These are phyloP conservation scores for Tricholaema leucomelas DNA, from an alignment of 2,113 vertebrate species.

Conservation along the genomic window DNA sequence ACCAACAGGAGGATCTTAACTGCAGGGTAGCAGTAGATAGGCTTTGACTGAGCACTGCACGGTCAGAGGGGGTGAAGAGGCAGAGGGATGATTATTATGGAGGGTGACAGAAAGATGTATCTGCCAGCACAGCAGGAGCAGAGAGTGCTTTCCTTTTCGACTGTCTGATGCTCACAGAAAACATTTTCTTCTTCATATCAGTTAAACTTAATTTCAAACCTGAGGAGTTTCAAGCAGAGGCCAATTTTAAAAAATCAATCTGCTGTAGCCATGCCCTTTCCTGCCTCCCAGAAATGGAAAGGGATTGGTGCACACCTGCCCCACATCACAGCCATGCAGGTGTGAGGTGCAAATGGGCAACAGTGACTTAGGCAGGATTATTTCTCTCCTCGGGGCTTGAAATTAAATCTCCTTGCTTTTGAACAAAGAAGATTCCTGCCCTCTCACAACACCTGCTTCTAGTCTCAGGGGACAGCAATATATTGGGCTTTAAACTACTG, in stretches of 20 bases:
- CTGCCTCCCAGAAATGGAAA: neutral
- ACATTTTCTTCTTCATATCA: neutral
- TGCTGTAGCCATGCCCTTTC: neutral
- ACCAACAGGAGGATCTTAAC: neutral
- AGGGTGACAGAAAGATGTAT: neutral
- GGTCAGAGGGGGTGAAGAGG: neutral
- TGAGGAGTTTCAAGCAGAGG: slow-evolving; percentile 12
- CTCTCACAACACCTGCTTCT: neutral
- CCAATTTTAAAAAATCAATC: neutral
- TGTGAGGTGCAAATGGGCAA: neutral
- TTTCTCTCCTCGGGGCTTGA: neutral
- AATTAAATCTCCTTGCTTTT: neutral
- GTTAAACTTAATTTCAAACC: slow-evolving; percentile 16
- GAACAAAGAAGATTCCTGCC: neutral
- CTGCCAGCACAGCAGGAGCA: neutral
- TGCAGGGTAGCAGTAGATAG: neutral
- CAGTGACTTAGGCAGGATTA: neutral
- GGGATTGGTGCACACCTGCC: neutral
- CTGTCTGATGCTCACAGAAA: neutral
- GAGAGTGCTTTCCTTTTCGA: neutral
- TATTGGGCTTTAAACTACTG: neutral
- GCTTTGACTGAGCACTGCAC: neutral
- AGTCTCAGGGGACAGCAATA: neutral
- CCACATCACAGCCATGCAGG: neutral
- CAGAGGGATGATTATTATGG: neutral